Base-by-base conservation (phyloP, 2,113 vertebrate species). In the Mesocricetus auratus region DNA sequence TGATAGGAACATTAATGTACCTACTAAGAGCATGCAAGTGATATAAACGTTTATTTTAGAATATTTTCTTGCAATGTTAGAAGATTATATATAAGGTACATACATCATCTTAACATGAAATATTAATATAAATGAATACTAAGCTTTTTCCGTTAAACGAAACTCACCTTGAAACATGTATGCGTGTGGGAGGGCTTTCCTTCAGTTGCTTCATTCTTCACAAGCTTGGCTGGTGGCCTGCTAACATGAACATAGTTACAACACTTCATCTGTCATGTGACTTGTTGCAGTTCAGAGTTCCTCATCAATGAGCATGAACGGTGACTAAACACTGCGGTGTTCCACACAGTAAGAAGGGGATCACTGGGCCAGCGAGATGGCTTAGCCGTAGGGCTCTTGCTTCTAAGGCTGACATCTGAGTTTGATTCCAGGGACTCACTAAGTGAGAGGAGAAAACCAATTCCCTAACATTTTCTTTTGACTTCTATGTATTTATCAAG, bases 281-380 rank as follows among this genome's bases (percentile, higher is more conserved):
- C 94, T 91, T 94, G 95, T 42, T 81, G 85, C n/a, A 73, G 64
- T 93, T 94, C 77, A 93, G 15, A 89, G 42, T 73, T 50, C 64
- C 81, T 93, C 91, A 92, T 79, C 97, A 95, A 87, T 81, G 87
- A 97, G 74, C 89, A 62, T 83, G 74, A 29, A 11, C 78, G 93
- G 82, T 89, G 93, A 94, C 95, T 95, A 93, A 95, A 89, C 50
- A 45, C 94, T 31, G 66, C 78, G 56, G 64, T 83, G 90, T 93
- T 86, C 69, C 71, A 93, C 82, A 81, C 45, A 50, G 81, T 94
- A 92, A 77, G 66, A 95, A 94, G 93, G n/a, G 91, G 78, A 74
- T 64, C 69, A 62, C 29, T 47, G 29, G 42, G 62, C 21, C 26
- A 85, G 58, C 3, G 9, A 47, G 83, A 68, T 86, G 62, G 33